Conservation (phyloP, 2,888 invertebrate species). For the Drosophila atroscutellata region DNA sequence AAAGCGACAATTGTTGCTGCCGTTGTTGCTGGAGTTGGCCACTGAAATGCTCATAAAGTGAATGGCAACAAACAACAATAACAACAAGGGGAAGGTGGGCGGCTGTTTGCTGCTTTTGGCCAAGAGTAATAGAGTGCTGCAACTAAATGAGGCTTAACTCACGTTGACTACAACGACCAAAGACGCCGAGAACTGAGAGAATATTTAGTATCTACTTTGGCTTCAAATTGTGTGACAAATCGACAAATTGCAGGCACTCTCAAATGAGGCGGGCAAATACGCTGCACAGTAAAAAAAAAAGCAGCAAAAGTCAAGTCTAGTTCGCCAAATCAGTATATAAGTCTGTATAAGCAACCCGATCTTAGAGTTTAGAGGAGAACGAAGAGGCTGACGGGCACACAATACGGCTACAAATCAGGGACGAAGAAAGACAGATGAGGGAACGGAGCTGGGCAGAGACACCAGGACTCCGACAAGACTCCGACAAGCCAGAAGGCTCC, state of each 20-base stretch:
- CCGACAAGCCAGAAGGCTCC: too few species aligned
- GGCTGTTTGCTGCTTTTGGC: slow-evolving; percentile 48
- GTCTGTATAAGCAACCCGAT: not conserved
- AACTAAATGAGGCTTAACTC: slow-evolving; percentile 72
- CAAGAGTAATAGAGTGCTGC: slow-evolving; percentile 66
- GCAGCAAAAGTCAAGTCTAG: not conserved
- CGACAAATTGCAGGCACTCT: slow-evolving; percentile 56
- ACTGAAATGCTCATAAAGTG: slow-evolving; percentile 63
- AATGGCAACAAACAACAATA: slow-evolving; percentile 55
- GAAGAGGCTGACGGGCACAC: too few species aligned
- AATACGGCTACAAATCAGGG: too few species aligned
- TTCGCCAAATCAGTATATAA: too few species aligned
- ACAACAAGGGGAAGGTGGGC: slow-evolving; percentile 28
- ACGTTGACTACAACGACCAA: slow-evolving; percentile 53
- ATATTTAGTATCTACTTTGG: slow-evolving; percentile 36
- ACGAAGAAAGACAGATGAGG: too few species aligned
- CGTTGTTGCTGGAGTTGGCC: slow-evolving; percentile 38
- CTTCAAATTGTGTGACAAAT: slow-evolving; percentile 61
- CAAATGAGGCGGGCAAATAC: slow-evolving; percentile 48
- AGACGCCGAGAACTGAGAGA: slow-evolving; percentile 31
- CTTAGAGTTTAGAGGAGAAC: not conserved
- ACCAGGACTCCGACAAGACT: too few species aligned
- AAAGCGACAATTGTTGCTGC: slow-evolving; percentile 74
- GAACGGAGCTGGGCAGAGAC: too few species aligned
- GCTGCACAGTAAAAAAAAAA: not conserved